These are phyloP conservation scores for Eurystomus glaucurus DNA, from an alignment of 2,797 vertebrate species.

Conservation along the genomic window DNA sequence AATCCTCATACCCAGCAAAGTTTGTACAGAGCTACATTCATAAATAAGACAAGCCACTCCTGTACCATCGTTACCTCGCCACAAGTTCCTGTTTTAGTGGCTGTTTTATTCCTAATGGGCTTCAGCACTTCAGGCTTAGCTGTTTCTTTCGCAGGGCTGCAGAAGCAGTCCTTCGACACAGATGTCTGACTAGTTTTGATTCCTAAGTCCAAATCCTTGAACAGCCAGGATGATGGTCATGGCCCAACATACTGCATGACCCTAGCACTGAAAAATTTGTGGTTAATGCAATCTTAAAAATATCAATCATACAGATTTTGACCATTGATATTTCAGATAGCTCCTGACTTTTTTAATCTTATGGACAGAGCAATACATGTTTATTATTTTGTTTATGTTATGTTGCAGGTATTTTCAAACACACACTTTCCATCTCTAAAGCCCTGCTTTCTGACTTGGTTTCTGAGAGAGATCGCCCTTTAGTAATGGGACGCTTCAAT, in stretches of 20 bases:
- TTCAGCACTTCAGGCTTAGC: background rate
- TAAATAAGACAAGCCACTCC: background rate
- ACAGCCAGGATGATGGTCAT: background rate
- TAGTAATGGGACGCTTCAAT: conserved; percentile 94
- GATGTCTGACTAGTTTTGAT: background rate
- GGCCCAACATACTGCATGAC: no score
- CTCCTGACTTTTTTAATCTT: background rate
- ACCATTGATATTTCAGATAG: background rate
- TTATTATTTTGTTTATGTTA: background rate
- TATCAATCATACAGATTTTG: background rate
- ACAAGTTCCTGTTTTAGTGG: background rate
- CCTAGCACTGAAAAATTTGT: background rate
- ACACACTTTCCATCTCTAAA: conserved; percentile 96
- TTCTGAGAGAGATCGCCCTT: conserved; percentile 90
- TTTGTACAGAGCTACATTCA: background rate
- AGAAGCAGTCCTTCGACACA: background rate
- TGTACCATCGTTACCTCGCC: background rate
- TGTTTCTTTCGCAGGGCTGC: background rate
- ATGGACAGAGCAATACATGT: background rate
- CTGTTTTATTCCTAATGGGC: background rate
- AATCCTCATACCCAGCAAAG: background rate
- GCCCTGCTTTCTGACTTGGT: conserved; percentile 95
- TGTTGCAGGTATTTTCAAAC: conserved; percentile 94
- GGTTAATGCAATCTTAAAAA: background rate
- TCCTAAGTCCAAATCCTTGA: background rate